Base-by-base conservation (phyloP, 2,888 invertebrate species). In the Volucella zonaria region DNA sequence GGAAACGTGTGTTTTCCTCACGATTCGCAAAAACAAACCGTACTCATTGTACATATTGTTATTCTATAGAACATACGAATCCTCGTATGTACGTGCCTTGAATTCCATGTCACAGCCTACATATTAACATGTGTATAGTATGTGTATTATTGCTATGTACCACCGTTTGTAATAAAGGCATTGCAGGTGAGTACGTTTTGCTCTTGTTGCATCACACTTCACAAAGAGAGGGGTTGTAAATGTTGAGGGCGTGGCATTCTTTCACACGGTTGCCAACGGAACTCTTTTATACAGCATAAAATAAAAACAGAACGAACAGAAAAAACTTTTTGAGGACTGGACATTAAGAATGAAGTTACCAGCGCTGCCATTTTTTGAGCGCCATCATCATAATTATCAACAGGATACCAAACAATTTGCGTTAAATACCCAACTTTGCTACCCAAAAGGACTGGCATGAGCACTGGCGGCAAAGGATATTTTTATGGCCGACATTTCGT, bases 341-440 rank as follows among this genome's bases (percentile, higher is more conserved):
- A 45, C 66, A 64, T 56, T 64, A 74, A 54, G 62, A 45, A 74
- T 18, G 47, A n/a, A 62, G 67, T 67, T 61, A 52, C 51, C 67
- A 73, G 56, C 51, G 64, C 74, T 81, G 70, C 80, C 80, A 81
- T 81, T 64, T 75, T 81, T 76, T 73, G 66, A 45, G 40, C 59
- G 52, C 73, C 66, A 61, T 54, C 10, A n/a, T 52, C 54, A 61
- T 11, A 40, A 14, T 61, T 18, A 58, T 31, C 31, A 18, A 58
- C 38, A 56, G 68, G 47, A 70, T 47, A 70, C 70, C 45, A 62
- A 18, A 62, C 54, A 68, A 42, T 49, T 58, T 54, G 45, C 73
- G 54, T 74, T 54, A 45, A 47, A 14, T 52, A n/a, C 18, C 38
- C 9, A 45, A 70, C 58, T 58, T 45, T 31, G 6, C 31, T 31